Conservation (phyloP, 2,797 vertebrate genomes). For the Setipinna tenuifilis region DNA sequence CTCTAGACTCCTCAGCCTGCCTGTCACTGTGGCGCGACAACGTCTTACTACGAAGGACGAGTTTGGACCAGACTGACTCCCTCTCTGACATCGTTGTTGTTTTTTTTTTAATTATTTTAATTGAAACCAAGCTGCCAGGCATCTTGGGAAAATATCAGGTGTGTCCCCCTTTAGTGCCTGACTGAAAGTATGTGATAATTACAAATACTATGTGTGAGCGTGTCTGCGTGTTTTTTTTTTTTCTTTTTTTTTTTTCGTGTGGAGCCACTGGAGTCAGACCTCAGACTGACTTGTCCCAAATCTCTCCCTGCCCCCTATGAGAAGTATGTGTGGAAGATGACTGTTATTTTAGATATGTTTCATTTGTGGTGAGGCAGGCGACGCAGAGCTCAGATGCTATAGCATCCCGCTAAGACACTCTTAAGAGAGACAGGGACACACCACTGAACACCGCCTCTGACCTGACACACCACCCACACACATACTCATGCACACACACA, state of each 20-base stretch:
- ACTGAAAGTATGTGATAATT: conserved; percentile 19
- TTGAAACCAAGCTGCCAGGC: not conserved
- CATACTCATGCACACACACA: not conserved
- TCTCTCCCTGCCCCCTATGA: not conserved
- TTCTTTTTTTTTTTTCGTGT: not conserved
- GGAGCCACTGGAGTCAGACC: conserved; percentile 14
- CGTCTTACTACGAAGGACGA: too few relatives aligned
- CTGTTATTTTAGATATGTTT: conserved; percentile 31
- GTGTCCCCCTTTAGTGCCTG: not conserved
- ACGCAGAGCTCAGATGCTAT: not conserved
- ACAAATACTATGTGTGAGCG: conserved; percentile 1
- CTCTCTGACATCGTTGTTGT: too few relatives aligned
- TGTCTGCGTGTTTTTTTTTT: not conserved
- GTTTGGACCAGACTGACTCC: too few relatives aligned
- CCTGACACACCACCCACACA: not conserved
- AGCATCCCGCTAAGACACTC: not conserved
- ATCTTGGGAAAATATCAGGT: conserved; percentile 10
- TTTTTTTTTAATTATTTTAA: not conserved
- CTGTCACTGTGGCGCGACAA: too few relatives aligned
- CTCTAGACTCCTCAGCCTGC: too few relatives aligned
- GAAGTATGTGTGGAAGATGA: conserved; percentile 15
- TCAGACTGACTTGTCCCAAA: not conserved
- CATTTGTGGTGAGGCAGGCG: not conserved
- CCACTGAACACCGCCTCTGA: not conserved
- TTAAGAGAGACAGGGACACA: not conserved